A percentile compares a stretch with the other conserved stretches of the same genome.
phyloP scores from a whole-genome alignment of 2,113 vertebrate species.

The Neopipo cinnamomea region DNA sequence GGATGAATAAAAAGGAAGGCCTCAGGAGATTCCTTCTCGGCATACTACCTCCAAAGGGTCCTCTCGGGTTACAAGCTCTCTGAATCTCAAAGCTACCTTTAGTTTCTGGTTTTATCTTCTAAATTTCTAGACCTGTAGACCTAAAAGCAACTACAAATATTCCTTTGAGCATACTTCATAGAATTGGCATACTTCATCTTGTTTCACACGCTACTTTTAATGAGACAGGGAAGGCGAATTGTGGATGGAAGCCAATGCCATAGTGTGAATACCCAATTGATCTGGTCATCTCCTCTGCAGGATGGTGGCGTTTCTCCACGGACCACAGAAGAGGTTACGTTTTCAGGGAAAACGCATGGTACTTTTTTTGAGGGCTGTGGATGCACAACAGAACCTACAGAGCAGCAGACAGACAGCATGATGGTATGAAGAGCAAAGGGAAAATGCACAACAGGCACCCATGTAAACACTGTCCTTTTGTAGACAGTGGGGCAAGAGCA shows the following conservation, averaged over 20 bases:
- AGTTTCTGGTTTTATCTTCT: background rate
- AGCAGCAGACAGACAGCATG: background rate
- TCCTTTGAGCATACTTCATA: background rate
- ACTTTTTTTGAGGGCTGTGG: background rate
- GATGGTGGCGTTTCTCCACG: fast-evolving
- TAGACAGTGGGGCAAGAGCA: background rate
- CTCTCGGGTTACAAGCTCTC: background rate
- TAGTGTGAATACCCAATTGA: fast-evolving
- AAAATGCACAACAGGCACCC: fast-evolving
- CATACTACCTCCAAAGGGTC: background rate
- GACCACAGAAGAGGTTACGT: background rate
- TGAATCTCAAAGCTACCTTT: background rate
- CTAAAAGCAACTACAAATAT: background rate
- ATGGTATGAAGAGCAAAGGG: background rate
- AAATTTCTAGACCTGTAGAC: background rate
- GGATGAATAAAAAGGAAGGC: background rate
- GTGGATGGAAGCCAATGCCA: background rate
- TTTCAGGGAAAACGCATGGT: background rate
- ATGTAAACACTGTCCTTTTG: background rate
- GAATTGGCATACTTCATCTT: background rate
- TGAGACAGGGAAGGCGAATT: background rate
- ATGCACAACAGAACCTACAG: background rate
- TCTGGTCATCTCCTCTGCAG: background rate
- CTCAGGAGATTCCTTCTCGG: background rate
- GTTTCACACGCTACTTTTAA: fast-evolving